Percentiles rank a stretch among this genome's conserved stretches.
phyloP scores from a whole-genome alignment of 1,140 invertebrate species.

The Melanaphis sacchari region DNA sequence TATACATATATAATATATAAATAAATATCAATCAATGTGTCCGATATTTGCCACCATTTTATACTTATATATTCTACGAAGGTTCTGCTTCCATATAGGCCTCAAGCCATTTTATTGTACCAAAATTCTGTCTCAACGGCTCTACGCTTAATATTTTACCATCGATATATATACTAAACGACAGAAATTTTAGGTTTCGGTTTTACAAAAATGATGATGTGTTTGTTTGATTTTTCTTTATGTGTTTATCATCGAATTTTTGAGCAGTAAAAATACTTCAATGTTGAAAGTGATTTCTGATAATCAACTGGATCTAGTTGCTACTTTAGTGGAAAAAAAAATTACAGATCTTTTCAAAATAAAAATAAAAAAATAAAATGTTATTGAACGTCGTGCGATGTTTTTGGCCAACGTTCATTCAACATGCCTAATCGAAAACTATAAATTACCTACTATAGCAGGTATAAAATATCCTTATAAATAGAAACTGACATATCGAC shows the following conservation, averaged over 20 bases:
- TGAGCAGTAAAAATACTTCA: neutral
- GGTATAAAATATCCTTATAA: neutral
- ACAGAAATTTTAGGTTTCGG: neutral
- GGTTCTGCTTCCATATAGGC: neutral
- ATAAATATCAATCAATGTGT: slow-evolving; percentile 41
- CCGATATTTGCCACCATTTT: neutral
- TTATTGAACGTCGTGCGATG: neutral
- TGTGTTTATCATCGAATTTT: neutral
- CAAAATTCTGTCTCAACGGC: neutral
- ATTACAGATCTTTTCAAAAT: too few relatives aligned
- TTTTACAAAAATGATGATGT: neutral
- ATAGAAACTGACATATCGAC: neutral
- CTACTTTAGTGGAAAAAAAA: neutral
- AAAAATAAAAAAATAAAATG: too few relatives aligned
- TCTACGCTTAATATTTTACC: neutral
- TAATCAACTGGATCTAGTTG: neutral
- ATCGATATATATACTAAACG: neutral
- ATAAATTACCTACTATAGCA: neutral
- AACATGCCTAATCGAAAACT: neutral
- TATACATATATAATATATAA: neutral
- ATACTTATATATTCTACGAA: neutral
- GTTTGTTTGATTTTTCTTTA: neutral
- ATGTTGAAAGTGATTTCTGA: neutral
- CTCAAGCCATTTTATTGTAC: neutral
- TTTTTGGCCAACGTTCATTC: neutral